Conservation (phyloP, 2,888 invertebrate genomes). For the Agriopis aurantiaria region DNA sequence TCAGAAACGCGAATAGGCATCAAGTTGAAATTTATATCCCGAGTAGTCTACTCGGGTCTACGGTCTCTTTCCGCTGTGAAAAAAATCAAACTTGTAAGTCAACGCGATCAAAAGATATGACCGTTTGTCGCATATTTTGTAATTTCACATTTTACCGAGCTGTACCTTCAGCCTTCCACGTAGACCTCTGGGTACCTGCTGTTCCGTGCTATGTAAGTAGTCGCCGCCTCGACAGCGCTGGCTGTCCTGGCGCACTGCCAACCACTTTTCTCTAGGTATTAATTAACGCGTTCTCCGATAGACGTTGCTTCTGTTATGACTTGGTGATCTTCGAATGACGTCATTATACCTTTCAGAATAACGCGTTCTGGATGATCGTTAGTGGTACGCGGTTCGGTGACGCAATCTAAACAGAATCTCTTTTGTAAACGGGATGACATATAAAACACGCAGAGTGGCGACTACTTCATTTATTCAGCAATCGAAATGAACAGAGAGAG, state of each 20-base stretch:
- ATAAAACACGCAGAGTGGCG: too few species aligned
- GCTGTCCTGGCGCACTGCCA: constrained; percentile 49
- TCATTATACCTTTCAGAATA: neutral
- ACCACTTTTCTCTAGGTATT: constrained; percentile 46
- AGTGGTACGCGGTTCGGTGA: neutral
- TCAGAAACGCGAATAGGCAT: too few species aligned
- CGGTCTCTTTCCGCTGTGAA: too few species aligned
- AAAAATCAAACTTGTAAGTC: too few species aligned
- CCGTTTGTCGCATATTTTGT: too few species aligned
- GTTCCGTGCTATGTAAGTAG: neutral
- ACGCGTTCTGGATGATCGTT: neutral
- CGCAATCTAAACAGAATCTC: neutral
- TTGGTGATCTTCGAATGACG: constrained; percentile 4
- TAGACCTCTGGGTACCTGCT: too few species aligned
- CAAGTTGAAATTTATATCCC: too few species aligned
- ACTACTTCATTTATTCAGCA: too few species aligned
- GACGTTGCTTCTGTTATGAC: constrained; percentile 27
- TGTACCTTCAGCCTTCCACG: neutral
- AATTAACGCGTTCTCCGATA: constrained; percentile 47
- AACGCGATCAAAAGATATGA: too few species aligned
- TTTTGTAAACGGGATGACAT: too few species aligned
- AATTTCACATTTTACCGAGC: neutral
- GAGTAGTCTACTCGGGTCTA: too few species aligned
- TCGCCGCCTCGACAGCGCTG: neutral
- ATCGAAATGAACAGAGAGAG: too few species aligned